Evolutionary conservation across 1,140 invertebrate genomes (phyloP), one percentile per base, ranked within the genome.

Genomic region (Papilio aristodemus): DNA sequence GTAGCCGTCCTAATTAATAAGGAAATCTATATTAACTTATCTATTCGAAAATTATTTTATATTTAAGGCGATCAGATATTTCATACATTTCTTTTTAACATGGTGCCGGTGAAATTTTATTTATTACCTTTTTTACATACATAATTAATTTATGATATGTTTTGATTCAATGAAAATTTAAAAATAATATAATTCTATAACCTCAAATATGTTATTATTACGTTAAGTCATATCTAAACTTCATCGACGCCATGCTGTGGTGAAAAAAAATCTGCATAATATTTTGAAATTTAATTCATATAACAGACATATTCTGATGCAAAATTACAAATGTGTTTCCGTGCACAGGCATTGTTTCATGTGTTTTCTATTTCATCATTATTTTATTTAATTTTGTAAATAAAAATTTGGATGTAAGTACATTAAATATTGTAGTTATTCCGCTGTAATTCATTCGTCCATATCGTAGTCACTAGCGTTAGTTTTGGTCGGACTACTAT

Each of bases 401-500:
- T 75, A 76, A 77, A 68, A 68, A 74, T 78, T 77, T 76, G 38
- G 72, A 76, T 43, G 70, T 68, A n/a, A n/a, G n/a, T n/a, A 43
- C 79, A 76, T 76, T 77, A 71, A 79, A 75, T 72, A 69, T 22
- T 63, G 69, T 76, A 73, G 66, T 71, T 73, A n/a, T n/a, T 70
- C 80, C 71, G 72, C 71, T 79, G 81, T 77, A 87, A 89, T 78
- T 71, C 84, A 87, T 91, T 89, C 87, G 87, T 91, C 89, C 87
- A 91, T 87, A 84, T 84, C 83, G 79, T 89, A 91, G 89, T 91
- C 89, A 91, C 71, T 89, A 89, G 84, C 63, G 13, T 85, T 76
- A 76, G 57, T 72, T 76, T 76, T 71, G 32, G 67, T 83, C 80
- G 75, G 75, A 70, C 67, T 77, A 75, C 77, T 62, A 68, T 67